A percentile compares a stretch with the other conserved stretches of the same genome.
Evolutionary conservation across 2,797 vertebrate genomes (phyloP).

Genomic region (Sebastes itinus): DNA sequence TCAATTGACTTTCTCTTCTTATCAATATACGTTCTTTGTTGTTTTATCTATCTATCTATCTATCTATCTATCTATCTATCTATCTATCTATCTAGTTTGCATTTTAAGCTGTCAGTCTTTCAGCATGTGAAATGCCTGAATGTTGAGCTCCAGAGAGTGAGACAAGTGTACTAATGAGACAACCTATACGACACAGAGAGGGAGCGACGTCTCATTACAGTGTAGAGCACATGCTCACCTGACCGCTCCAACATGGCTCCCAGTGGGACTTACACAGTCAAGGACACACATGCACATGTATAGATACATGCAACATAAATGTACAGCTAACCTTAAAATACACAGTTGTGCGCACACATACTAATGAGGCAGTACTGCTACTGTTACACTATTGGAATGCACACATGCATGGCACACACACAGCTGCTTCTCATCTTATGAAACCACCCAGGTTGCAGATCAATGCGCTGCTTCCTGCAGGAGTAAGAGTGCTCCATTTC

Average conservation of each 20-base stretch:
- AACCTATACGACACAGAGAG: not conserved
- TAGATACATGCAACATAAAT: not conserved
- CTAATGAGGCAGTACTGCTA: slow-evolving; percentile 15
- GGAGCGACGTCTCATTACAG: slow-evolving; percentile 4
- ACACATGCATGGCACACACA: not conserved
- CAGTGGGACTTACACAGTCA: slow-evolving; percentile 16
- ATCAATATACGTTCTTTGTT: too few relatives aligned
- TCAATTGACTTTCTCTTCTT: too few relatives aligned
- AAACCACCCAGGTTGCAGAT: slow-evolving; percentile 57
- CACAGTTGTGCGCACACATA: not conserved
- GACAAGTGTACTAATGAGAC: slow-evolving; percentile 31
- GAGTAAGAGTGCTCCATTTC: not conserved
- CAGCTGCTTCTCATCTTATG: slow-evolving; percentile 27
- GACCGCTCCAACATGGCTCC: slow-evolving; percentile 16
- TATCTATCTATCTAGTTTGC: not conserved
- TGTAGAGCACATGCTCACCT: slow-evolving; percentile 17
- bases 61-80: not conserved
- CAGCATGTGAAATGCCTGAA: not conserved
- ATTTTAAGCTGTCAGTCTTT: not conserved
- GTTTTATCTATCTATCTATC: not conserved
- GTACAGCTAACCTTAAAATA: not conserved
- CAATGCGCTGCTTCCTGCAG: slow-evolving; percentile 57
- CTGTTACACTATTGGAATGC: slow-evolving; percentile 10
- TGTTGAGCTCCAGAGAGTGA: slow-evolving; percentile 9
- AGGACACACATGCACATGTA: slow-evolving; percentile 6